Evolutionary conservation across 2,888 invertebrate species (phyloP).

Genomic region (Spatulosminthurus flaviceps): DNA sequence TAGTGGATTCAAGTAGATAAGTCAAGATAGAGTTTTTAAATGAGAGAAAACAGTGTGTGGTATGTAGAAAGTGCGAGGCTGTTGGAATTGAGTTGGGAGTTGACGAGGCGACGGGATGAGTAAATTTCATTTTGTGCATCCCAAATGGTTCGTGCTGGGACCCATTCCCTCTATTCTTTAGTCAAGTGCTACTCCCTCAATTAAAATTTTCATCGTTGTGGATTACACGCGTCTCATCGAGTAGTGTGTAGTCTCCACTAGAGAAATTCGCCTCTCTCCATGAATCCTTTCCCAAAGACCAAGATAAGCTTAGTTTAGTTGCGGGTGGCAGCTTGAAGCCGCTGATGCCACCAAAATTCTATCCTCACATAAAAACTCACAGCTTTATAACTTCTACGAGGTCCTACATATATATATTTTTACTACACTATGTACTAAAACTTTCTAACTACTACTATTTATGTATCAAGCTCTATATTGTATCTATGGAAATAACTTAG

Average conservation of each 20-base stretch:
- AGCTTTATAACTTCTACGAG: not conserved
- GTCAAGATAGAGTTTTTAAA: not conserved
- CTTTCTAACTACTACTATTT: too few relatives aligned
- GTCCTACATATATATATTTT: too few relatives aligned
- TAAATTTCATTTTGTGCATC: conserved; percentile 48
- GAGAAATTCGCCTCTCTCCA: conserved; percentile 52
- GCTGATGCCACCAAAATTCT: conserved; percentile 29
- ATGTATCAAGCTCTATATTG: too few relatives aligned
- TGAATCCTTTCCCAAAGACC: conserved; percentile 50
- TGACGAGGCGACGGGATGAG: conserved; percentile 45
- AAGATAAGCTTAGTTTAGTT: conserved; percentile 32
- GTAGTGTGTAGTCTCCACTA: too few relatives aligned
- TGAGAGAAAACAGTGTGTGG: not conserved
- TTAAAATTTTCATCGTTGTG: conserved; percentile 54
- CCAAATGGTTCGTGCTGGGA: conserved; percentile 45
- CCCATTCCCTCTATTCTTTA: conserved; percentile 35
- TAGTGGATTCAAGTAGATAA: not conserved
- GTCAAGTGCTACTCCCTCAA: conserved; percentile 53
- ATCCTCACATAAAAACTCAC: conserved; percentile 24
- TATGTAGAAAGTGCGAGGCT: not conserved
- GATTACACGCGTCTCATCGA: conserved; percentile 50
- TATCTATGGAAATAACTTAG: too few relatives aligned
- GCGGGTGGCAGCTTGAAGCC: conserved; percentile 25
- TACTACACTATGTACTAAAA: too few relatives aligned
- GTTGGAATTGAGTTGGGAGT: conserved; percentile 40